Evolutionary conservation across 2,113 vertebrate genomes (phyloP).

Genomic region (Baryphthengus martii): DNA sequence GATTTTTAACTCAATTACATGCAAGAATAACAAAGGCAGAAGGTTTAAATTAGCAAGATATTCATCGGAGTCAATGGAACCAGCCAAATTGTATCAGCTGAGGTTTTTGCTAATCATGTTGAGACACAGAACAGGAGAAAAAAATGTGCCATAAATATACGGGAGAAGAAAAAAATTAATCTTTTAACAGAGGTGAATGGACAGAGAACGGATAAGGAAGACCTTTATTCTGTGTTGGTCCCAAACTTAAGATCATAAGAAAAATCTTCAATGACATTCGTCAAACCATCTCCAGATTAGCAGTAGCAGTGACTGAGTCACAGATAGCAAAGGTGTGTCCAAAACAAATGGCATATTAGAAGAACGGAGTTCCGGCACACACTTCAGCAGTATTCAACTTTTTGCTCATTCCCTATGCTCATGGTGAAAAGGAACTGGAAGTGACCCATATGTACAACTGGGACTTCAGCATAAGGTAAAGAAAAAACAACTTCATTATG

Average conservation of each 20-base stretch:
- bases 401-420: not conserved
- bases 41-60: constrained; percentile 18
- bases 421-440: constrained; percentile 17
- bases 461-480: not conserved
- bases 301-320: not conserved
- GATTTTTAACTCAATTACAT: constrained; percentile 28
- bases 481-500: constrained; percentile 14
- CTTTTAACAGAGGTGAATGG: not conserved
- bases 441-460: not conserved
- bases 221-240: not conserved
- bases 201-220: not conserved
- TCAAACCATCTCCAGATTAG: not conserved
- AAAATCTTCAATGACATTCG: not conserved
- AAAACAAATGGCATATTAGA: not conserved
- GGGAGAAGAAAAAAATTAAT: not conserved
- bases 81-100: not conserved
- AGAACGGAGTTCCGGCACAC: not conserved
- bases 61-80: not conserved
- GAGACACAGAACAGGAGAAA: not conserved
- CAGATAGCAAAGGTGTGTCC: not conserved
- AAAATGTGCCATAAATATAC: not conserved
- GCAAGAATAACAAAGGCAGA: not conserved
- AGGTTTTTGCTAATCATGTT: not conserved
- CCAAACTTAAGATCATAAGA: not conserved
- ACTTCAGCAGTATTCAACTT: not conserved